Evolutionary conservation across 2,113 vertebrate genomes (phyloP).

Genomic region (Alligator sinensis): DNA sequence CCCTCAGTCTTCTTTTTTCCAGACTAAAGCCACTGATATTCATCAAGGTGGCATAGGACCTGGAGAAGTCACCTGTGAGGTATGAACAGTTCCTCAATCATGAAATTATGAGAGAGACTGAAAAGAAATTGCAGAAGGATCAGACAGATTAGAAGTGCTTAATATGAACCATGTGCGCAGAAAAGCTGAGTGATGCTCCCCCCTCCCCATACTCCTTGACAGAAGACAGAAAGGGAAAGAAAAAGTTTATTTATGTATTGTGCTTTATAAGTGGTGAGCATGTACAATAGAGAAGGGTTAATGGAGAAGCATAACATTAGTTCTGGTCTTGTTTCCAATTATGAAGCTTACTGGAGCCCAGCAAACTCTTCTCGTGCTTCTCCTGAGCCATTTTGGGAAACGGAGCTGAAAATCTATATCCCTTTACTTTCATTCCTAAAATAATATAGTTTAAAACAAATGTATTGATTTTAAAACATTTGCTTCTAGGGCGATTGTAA

Average conservation of each 20-base stretch:
- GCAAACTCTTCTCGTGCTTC: neutral
- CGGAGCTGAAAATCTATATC: neutral
- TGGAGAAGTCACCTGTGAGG: neutral
- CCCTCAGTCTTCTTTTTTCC: too few relatives aligned
- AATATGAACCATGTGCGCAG: rapidly evolving
- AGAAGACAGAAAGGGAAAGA: neutral
- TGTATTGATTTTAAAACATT: neutral
- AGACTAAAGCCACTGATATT: too few relatives aligned
- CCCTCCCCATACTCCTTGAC: neutral
- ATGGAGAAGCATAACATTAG: neutral
- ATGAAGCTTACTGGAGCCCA: neutral
- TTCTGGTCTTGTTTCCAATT: neutral
- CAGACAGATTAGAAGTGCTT: rapidly evolving
- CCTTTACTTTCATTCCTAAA: neutral
- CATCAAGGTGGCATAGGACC: neutral
- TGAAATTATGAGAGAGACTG: neutral
- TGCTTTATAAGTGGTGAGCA: rapidly evolving
- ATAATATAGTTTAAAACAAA: neutral
- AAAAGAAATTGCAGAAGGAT: neutral
- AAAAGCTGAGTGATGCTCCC: neutral
- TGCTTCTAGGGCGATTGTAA: neutral
- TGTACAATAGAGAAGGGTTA: neutral
- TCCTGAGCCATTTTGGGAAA: neutral
- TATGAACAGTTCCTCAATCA: rapidly evolving
- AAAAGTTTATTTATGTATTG: rapidly evolving